A percentile compares a stretch with the other conserved stretches of the same genome.
These are phyloP conservation scores for Chlorops oryzae DNA, from an alignment of 1,140 invertebrate genomes.

Conservation along the genomic window DNA sequence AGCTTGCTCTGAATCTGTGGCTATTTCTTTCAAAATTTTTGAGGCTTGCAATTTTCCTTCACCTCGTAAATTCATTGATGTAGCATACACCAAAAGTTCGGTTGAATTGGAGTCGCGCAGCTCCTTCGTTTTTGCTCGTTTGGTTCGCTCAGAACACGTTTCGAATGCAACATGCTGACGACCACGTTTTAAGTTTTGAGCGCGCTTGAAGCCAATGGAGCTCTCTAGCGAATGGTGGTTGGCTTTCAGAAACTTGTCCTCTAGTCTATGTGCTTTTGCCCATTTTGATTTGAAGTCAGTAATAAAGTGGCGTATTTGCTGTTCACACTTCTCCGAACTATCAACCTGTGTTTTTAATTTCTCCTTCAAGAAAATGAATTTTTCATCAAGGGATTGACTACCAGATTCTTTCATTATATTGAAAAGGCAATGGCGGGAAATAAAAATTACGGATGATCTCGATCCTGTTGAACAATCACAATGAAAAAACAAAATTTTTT, in stretches of 20 bases:
- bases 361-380: background rate
- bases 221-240: background rate
- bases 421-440: background rate
- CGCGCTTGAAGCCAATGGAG: background rate
- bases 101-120: background rate
- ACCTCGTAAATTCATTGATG: background rate
- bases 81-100: background rate
- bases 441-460: too few species aligned
- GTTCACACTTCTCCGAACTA: background rate
- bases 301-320: background rate
- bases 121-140: background rate
- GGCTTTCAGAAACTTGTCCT: background rate
- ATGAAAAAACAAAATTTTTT: too few species aligned
- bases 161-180: background rate
- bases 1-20: background rate
- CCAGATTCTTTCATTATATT: background rate
- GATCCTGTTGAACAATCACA: too few species aligned
- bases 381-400: background rate
- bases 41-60: background rate
- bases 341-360: background rate
- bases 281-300: background rate
- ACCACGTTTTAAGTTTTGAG: background rate
- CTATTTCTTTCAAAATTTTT: background rate
- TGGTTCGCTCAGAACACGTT: background rate
- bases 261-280: background rate